Evolutionary conservation across 2,888 invertebrate species (phyloP), one percentile per base, ranked within the genome.

Genomic region (Macrosoma leucophasiata): DNA sequence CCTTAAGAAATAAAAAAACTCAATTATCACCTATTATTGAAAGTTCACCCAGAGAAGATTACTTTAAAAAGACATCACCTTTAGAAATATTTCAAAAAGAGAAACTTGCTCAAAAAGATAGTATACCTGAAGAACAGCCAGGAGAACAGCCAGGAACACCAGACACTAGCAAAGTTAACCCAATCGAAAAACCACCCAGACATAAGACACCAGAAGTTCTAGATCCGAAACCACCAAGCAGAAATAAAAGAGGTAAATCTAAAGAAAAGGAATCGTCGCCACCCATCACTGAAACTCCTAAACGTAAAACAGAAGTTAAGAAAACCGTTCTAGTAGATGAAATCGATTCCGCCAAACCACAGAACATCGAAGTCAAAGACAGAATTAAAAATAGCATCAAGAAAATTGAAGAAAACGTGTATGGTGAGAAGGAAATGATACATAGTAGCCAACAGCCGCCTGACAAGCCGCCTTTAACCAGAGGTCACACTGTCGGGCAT

Each of bases 21-120:
- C 93, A 91, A 56, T 62, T 94, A 11, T 92, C 92, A 5, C 93
- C 93, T 1, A 93, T 94, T 29, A 92, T 93, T 45, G 93, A 93
- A 71, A 89, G 89, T 42, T 87, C 90, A 7, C 91, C 89, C 9
- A 84, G 89, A 44, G 91, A 91, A 50, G 91, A 91, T 58, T 91
- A 89, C 54, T 90, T 90, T 47, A 86, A 77, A 41, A 78, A 74
- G 41, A 77, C 71, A 13, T 60, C 81, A 3, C 82, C 82, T 0
- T 57, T 84, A 12, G 82, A 82, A 32, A 38, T 70, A 4, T 73
- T 68, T 39, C 69, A 72, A 36, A 81, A 76, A 46, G 63, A 79
- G 47, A 77, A 72, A 37, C 43, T 62, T 9, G 40, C 65, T 11
- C 59, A 71, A 38, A 74, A 73, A 48, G 62, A 71, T 10, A 65